phyloP scores from a whole-genome alignment of 1,140 invertebrate genomes.

The Matsumurasca onukii region DNA sequence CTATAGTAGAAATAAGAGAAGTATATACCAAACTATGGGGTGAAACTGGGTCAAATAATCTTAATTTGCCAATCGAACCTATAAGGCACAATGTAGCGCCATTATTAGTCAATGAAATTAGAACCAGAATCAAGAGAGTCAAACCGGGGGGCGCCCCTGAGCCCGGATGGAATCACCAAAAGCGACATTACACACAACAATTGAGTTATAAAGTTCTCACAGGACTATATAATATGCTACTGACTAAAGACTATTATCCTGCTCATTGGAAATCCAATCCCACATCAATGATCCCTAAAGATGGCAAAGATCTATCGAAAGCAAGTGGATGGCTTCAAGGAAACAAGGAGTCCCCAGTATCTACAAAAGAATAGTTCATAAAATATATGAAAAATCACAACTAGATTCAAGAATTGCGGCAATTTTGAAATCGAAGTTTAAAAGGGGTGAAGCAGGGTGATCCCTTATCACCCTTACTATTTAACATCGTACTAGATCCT shows the following conservation, averaged over 20 bases:
- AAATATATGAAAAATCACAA: no score
- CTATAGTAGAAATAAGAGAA: neutral
- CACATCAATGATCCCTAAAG: slow-evolving; percentile 41
- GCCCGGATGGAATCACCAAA: neutral
- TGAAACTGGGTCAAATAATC: neutral
- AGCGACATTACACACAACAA: neutral
- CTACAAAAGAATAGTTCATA: no score
- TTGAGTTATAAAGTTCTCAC: neutral
- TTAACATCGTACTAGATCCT: slow-evolving; percentile 35
- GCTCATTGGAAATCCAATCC: slow-evolving; percentile 34
- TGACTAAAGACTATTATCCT: neutral
- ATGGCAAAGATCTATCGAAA: slow-evolving; percentile 27
- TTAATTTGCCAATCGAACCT: no score
- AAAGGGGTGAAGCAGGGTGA: slow-evolving; percentile 44
- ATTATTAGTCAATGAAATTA: neutral
- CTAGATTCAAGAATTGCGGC: neutral
- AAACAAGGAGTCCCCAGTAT: no score
- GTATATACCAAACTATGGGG: neutral
- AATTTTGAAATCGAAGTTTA: neutral
- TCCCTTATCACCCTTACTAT: slow-evolving; percentile 41
- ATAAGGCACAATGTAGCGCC: neutral
- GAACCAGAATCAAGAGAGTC: neutral
- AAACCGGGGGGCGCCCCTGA: neutral
- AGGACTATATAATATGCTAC: neutral
- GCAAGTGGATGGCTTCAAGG: neutral